Evolutionary conservation across 2,113 vertebrate genomes (phyloP), one percentile per base, ranked within the genome.

Genomic region (Centropus unirufus): DNA sequence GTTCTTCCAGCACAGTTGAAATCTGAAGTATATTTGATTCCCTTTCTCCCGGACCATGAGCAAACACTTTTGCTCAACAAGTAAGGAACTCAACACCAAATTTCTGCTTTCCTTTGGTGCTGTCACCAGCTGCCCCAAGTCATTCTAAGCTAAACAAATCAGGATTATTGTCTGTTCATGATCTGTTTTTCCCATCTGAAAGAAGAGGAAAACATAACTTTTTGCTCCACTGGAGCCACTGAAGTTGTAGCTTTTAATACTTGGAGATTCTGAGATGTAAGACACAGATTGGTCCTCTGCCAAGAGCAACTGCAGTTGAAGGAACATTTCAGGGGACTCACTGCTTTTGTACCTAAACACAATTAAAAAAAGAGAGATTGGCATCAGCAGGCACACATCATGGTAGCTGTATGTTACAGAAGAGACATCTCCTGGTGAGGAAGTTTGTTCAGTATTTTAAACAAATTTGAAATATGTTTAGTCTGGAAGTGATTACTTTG

Each of bases 401-500:
- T 1, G 4, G 17, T 21, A 74, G 59, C 55, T 90, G 55, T 16
- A 69, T 69, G 46, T 90, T 63, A 74, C 30, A 55, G 47, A 79
- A 52, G 9, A 64, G 74, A 47, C 42, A 66, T 58, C 82, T 88
- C 68, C 46, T 29, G 55, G 39, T 27, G 34, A 74, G 12, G 61
- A 82, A 87, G 36, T 39, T 64, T 36, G 29, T 80, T 92, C 83
- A 81, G 30, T 46, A 63, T 40, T 70, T 81, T 81, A 95, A 95
- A 96, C 72, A 94, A 78, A 77, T 58, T 9, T 42, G 13, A 72
- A 87, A 49, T 4, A 27, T 90, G 86, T 96, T 97, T 96, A 92
- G 93, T 96, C 95, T 97, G 94, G 73, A 87, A 96, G 67, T 24
- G 57, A 92, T 93, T 94, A 64, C 83, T 89, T 90, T 92, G 85